A percentile compares a stretch with the other conserved stretches of the same genome.
Evolutionary conservation across 2,113 vertebrate genomes (phyloP).

Genomic region (Chiloscyllium plagiosum): DNA sequence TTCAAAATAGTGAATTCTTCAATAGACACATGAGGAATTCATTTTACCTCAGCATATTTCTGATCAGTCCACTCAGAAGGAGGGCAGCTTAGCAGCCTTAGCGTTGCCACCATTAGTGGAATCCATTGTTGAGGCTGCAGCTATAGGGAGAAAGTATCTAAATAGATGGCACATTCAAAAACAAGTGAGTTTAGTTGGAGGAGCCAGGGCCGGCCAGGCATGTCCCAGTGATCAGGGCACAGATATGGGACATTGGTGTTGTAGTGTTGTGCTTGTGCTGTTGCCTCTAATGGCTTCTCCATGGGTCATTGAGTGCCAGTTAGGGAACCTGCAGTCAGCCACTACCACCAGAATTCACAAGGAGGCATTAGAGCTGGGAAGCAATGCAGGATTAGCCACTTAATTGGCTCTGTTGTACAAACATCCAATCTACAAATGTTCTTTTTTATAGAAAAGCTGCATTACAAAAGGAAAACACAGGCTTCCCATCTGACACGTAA

Average conservation of each 20-base stretch:
- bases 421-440: too few relatives aligned
- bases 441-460: background rate
- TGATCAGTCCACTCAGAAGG: background rate
- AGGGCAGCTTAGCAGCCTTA: background rate
- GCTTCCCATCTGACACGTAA: background rate
- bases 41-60: too few relatives aligned
- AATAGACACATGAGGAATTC: too few relatives aligned
- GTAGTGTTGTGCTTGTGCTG: background rate
- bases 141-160: background rate
- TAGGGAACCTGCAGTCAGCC: too few relatives aligned
- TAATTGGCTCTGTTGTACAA: background rate
- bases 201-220: background rate
- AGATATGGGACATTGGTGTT: background rate
- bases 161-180: background rate
- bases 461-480: background rate
- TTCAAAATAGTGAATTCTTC: too few relatives aligned
- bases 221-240: too few relatives aligned
- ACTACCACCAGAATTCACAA: background rate
- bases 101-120: background rate
- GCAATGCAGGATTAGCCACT: background rate
- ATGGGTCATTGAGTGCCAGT: background rate
- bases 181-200: background rate
- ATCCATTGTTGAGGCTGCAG: background rate
- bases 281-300: background rate
- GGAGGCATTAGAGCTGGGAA: background rate